Base-by-base conservation (phyloP, 2,113 vertebrate genomes). In the Mesoclemmys tuberculata region DNA sequence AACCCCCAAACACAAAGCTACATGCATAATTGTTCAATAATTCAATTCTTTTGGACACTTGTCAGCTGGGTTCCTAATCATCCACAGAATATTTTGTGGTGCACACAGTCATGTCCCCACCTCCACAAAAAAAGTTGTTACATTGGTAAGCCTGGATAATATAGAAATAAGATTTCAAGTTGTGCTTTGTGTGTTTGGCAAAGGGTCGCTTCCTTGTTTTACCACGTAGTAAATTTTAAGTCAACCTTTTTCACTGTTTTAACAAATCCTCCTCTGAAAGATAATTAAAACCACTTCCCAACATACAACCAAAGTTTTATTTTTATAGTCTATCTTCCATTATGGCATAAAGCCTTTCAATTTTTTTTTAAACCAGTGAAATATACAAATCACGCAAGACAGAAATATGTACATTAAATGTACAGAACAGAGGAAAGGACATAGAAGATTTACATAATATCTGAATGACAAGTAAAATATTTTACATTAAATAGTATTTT, bases 391-490 rank as follows among this genome's bases (percentile, higher is more conserved):
- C 98, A 98, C 97, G n/a, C 95, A 95, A 97, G 98, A 98, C 94
- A 97, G 98, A 98, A 98, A 98, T 99, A 98, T 99, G 98, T 99
- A 99, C 98, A 99, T 98, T 98, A 97, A 98, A 98, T 98, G 98
- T 98, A 98, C 98, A 98, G 97, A 98, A 98, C 90, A 98, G 95
- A 98, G 96, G 97, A 98, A 97, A 97, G 93, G 95, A 97, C 96
- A 98, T 93, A 98, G 96, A 97, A 98, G 98, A 98, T 98, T 98
- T 98, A 98, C 98, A 98, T 98, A 97, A 92, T 97, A 98, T 98
- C 98, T 98, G 98, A 97, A 98, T 97, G 98, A 98, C 94, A 98
- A 89, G 97, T 97, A 98, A 98, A 98, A 97, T 98, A 98, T 98
- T 97, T 98, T 98, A 98, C 98, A 98, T 98, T 98, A 98, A 98